A percentile compares a stretch with the other conserved stretches of the same genome.
Conservation (phyloP, 2,888 invertebrate species). For the Podotricha telesiphe region DNA sequence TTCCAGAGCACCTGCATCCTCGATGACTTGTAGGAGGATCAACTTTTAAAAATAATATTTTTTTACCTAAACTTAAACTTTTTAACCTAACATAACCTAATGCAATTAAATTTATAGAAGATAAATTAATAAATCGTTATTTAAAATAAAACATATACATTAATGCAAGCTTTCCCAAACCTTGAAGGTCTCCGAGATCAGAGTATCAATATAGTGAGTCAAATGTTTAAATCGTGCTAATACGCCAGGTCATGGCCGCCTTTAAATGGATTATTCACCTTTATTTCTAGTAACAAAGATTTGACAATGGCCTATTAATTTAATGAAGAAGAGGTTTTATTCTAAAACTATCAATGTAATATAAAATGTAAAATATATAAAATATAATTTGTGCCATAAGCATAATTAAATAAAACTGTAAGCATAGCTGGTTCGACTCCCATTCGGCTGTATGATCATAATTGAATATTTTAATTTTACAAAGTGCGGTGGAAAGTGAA, state of each 20-base stretch:
- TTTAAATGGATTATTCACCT: constrained; percentile 41
- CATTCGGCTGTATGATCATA: too few species aligned
- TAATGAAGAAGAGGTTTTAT: not conserved
- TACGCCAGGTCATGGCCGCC: constrained; percentile 41
- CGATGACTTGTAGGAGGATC: too few species aligned
- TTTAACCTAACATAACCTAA: too few species aligned
- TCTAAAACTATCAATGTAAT: not conserved
- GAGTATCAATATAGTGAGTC: constrained; percentile 42
- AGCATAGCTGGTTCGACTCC: too few species aligned
- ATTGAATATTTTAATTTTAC: too few species aligned
- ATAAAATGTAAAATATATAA: too few species aligned
- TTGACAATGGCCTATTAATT: constrained; percentile 30
- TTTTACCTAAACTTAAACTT: not conserved
- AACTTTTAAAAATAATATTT: too few species aligned
- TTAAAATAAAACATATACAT: constrained; percentile 28
- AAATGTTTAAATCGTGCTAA: constrained; percentile 46
- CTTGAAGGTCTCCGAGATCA: constrained; percentile 36
- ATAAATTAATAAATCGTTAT: constrained; percentile 26
- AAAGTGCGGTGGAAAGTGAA: too few species aligned
- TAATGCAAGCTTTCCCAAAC: constrained; percentile 33
- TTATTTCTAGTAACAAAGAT: constrained; percentile 37
- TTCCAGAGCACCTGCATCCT: too few species aligned
- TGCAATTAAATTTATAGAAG: not conserved
- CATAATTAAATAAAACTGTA: too few species aligned
- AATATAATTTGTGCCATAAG: too few species aligned